A percentile compares a stretch with the other conserved stretches of the same genome.
These are phyloP conservation scores for Dipodomys ordii DNA, from an alignment of 2,113 vertebrate species.

Conservation along the genomic window DNA sequence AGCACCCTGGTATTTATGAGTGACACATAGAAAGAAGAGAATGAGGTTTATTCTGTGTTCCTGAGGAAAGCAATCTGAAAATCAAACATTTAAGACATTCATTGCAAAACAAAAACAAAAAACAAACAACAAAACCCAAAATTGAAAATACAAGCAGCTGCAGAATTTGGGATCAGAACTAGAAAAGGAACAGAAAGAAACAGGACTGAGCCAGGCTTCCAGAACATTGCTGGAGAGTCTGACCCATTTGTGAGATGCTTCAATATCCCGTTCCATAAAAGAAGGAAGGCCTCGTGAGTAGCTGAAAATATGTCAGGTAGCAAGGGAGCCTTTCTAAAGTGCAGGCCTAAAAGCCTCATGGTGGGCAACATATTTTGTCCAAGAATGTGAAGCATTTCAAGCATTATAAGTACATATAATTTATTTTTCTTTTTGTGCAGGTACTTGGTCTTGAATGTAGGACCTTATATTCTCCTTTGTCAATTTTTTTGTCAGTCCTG, in stretches of 20 bases:
- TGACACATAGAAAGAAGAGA: constrained; percentile 13
- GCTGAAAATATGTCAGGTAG: constrained; percentile 77
- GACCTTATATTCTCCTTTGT: too few species aligned
- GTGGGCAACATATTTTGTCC: constrained; percentile 2
- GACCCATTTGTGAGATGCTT: constrained; percentile 73
- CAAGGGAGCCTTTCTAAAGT: constrained; percentile 70
- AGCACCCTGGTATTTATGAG: not conserved
- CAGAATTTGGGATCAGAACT: constrained; percentile 48
- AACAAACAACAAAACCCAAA: not conserved
- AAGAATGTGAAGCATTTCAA: constrained; percentile 16
- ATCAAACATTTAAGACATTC: constrained; percentile 55
- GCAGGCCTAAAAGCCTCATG: constrained; percentile 6
- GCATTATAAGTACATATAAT: constrained; percentile 7
- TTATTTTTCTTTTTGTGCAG: too few species aligned
- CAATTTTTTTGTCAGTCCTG: too few species aligned
- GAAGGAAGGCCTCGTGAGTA: constrained; percentile 58
- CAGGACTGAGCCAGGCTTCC: constrained; percentile 22
- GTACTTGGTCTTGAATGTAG: too few species aligned
- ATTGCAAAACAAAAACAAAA: not conserved
- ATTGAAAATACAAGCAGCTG: constrained; percentile 39
- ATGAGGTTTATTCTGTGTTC: constrained; percentile 40
- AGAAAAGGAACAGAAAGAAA: constrained; percentile 53
- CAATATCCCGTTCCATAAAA: constrained; percentile 62
- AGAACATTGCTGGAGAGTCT: constrained; percentile 47
- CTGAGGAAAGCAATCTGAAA: constrained; percentile 46